Percentiles rank a stretch among this genome's conserved stretches.
Conservation (phyloP, 2,888 invertebrate genomes). For the Bedellia somnulentella region DNA sequence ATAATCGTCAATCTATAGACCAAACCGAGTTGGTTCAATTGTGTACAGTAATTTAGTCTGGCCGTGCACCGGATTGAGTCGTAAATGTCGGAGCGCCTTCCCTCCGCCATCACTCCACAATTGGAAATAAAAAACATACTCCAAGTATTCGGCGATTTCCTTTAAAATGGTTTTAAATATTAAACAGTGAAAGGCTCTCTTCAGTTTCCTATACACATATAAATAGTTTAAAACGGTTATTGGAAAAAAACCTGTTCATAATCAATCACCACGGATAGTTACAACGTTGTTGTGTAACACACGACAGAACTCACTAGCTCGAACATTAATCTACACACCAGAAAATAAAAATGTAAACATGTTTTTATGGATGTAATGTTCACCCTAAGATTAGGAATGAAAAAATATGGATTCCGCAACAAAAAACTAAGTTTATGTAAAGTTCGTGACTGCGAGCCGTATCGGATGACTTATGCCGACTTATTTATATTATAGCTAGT, state of each 20-base stretch:
- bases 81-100: slow-evolving; percentile 53
- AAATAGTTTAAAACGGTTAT: neutral
- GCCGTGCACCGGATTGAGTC: slow-evolving; percentile 52
- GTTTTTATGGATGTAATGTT: slow-evolving; percentile 27
- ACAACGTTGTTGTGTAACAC: slow-evolving; percentile 31
- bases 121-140: slow-evolving; percentile 27
- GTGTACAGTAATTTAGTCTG: slow-evolving; percentile 24
- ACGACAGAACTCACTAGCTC: slow-evolving; percentile 36
- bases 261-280: slow-evolving; percentile 22
- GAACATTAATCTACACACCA: slow-evolving; percentile 21
- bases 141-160: slow-evolving; percentile 28
- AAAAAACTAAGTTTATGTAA: slow-evolving; percentile 59
- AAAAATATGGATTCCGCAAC: slow-evolving; percentile 46
- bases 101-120: slow-evolving; percentile 35
- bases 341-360: slow-evolving; percentile 49
- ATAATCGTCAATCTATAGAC: too few species aligned
- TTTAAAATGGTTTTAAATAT: too few species aligned
- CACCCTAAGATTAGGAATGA: slow-evolving; percentile 25
- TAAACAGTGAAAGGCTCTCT: too few species aligned
- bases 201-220: too few species aligned
- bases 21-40: slow-evolving; percentile 31
- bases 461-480: slow-evolving; percentile 57
- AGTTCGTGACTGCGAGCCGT: slow-evolving; percentile 57
- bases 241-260: slow-evolving; percentile 16
- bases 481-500: slow-evolving; percentile 35